Conservation (phyloP, 1,140 invertebrate species). For the Hetaerina americana region DNA sequence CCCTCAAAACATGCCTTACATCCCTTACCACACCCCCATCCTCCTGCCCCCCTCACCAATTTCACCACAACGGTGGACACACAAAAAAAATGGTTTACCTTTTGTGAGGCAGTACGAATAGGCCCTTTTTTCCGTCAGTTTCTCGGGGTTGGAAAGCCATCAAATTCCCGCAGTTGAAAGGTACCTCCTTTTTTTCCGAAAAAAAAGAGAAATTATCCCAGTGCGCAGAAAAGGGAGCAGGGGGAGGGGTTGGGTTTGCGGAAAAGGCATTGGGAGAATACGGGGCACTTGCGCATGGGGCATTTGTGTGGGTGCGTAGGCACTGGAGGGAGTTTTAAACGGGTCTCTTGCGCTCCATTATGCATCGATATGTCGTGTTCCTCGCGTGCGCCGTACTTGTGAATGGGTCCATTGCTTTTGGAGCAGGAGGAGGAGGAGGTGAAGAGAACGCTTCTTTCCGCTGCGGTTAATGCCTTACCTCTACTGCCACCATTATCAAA, state of each 20-base stretch:
- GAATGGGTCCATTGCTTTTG: not conserved
- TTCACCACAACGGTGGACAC: no score
- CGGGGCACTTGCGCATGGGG: no score
- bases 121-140: not conserved
- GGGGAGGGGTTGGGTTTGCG: no score
- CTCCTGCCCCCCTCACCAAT: no score
- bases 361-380: not conserved
- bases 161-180: not conserved
- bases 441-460: no score
- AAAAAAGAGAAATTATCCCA: no score
- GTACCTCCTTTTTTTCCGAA: not conserved
- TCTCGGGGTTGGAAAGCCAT: not conserved
- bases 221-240: not conserved
- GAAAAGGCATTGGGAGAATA: no score
- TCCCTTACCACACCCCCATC: no score
- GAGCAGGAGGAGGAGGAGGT: no score
- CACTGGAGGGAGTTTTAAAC: not conserved
- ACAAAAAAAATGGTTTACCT: not conserved
- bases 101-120: not conserved
- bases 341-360: not conserved
- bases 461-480: not conserved
- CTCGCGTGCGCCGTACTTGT: not conserved
- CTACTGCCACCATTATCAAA: not conserved
- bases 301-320: not conserved
- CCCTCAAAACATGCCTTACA: not conserved